A percentile compares a stretch with the other conserved stretches of the same genome.
Evolutionary conservation across 2,888 invertebrate genomes (phyloP).

Genomic region (Darwinula stevensoni): DNA sequence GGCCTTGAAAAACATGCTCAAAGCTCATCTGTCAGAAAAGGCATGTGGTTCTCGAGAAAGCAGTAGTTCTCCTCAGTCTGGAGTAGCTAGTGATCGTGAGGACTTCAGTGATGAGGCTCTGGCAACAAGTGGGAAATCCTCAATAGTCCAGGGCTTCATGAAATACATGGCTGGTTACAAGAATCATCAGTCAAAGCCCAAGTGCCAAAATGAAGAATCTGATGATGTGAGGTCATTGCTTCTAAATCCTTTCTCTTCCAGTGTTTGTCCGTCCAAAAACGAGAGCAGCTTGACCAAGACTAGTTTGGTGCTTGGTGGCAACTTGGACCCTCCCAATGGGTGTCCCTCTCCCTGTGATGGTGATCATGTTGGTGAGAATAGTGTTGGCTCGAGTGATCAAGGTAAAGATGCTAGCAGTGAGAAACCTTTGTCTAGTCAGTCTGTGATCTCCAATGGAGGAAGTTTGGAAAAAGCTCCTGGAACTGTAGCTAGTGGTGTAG

Average conservation of each 20-base stretch:
- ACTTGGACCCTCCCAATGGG: too few species aligned
- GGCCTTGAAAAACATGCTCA: constrained; percentile 9
- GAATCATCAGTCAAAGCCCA: too few species aligned
- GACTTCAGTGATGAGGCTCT: neutral
- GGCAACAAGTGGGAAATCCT: neutral
- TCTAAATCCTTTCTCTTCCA: too few species aligned
- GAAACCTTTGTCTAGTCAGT: constrained; percentile 11
- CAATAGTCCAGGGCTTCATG: constrained; percentile 9
- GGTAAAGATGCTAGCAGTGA: constrained; percentile 4
- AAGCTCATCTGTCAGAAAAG: constrained; percentile 15
- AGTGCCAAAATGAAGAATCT: too few species aligned
- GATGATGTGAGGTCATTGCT: too few species aligned
- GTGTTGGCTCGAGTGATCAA: constrained; percentile 7
- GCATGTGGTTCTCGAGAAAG: too few species aligned
- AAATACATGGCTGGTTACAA: constrained; percentile 15
- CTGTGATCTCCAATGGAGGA: constrained; percentile 9
- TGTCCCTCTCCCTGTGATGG: neutral
- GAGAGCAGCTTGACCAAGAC: too few species aligned
- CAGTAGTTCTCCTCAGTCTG: neutral
- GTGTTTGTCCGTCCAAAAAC: too few species aligned
- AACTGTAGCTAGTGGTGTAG: constrained; percentile 11
- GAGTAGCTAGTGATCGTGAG: neutral
- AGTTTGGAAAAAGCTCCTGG: constrained; percentile 8
- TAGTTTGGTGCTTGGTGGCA: too few species aligned
- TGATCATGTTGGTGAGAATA: constrained; percentile 15